phyloP scores from a whole-genome alignment of 1,140 invertebrate genomes.

The Drosophila oshimai region DNA sequence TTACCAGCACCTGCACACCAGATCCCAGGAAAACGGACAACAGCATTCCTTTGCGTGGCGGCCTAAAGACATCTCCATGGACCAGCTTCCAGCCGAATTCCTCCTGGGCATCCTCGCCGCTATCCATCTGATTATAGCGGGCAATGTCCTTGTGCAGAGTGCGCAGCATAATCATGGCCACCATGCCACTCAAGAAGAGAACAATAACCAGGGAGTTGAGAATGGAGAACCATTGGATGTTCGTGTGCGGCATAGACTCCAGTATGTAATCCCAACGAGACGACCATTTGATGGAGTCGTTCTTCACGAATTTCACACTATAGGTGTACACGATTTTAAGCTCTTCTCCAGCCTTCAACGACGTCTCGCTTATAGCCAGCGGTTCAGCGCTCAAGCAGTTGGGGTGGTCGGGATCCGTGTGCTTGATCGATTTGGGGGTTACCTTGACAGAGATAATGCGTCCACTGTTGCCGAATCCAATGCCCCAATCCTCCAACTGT shows the following conservation, averaged over 20 bases:
- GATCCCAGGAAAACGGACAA: conserved; percentile 97
- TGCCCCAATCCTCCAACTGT: conserved; percentile 92
- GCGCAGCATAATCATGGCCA: conserved; percentile 98
- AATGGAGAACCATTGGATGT: conserved; percentile 99
- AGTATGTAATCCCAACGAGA: conserved; percentile 99
- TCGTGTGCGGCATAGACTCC: conserved; percentile 98
- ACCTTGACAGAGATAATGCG: conserved; percentile 93
- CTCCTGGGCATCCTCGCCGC: conserved; percentile 97
- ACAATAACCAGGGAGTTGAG: conserved; percentile 95
- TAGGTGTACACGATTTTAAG: conserved; percentile 94
- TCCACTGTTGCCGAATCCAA: conserved; percentile 90
- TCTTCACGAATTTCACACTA: conserved; percentile 90
- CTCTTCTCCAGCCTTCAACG: conserved; percentile 83
- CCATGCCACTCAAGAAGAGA: conserved; percentile 97
- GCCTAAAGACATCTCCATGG: conserved; percentile 97
- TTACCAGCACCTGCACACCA: conserved; percentile 94
- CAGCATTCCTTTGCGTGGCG: conserved; percentile 98
- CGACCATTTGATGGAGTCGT: conserved; percentile 97
- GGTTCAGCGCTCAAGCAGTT: conserved; percentile 86
- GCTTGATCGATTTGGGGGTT: conserved; percentile 90
- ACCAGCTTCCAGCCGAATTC: conserved; percentile 99
- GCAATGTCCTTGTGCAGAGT: conserved; percentile 99
- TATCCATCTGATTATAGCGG: conserved; percentile 98
- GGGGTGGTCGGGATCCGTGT: conserved; percentile 82
- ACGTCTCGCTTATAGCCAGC: conserved; percentile 87